These are phyloP conservation scores for Vanessa cardui DNA, from an alignment of 2,888 invertebrate species.

Conservation along the genomic window DNA sequence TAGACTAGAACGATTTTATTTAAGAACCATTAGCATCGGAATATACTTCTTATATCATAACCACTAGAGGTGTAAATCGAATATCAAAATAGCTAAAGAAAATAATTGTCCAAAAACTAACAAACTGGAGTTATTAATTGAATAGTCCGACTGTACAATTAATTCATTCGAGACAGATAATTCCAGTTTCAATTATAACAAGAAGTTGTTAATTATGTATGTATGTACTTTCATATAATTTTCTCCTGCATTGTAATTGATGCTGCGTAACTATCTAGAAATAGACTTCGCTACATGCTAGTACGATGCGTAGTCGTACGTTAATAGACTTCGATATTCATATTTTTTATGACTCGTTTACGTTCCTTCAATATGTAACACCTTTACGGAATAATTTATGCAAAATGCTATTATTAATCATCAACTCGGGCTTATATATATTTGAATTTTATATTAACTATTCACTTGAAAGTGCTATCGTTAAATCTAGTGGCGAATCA, in stretches of 20 bases:
- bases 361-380: slow-evolving; percentile 18
- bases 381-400: slow-evolving; percentile 12
- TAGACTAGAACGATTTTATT: slow-evolving; percentile 26
- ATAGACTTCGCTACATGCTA: slow-evolving; percentile 21
- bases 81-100: slow-evolving; percentile 4
- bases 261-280: slow-evolving; percentile 25
- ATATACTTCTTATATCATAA: slow-evolving; percentile 13
- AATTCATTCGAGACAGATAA: too few species aligned
- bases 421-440: neutral
- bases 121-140: too few species aligned
- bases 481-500: too few species aligned
- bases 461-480: too few species aligned
- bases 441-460: neutral
- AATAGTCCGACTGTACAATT: too few species aligned
- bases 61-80: slow-evolving; percentile 4
- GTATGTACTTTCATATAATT: slow-evolving; percentile 11
- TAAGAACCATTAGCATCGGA: slow-evolving; percentile 3
- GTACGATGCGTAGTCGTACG: slow-evolving; percentile 15
- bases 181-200: too few species aligned
- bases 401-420: slow-evolving; percentile 9
- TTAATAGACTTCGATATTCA: slow-evolving; percentile 16
- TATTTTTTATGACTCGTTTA: slow-evolving; percentile 25
- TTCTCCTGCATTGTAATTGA: slow-evolving; percentile 14
- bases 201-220: slow-evolving; percentile 4
- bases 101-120: slow-evolving; percentile 1